These are phyloP conservation scores for Myrmecophaga tridactyla DNA, from an alignment of 2,113 vertebrate species.

Conservation along the genomic window DNA sequence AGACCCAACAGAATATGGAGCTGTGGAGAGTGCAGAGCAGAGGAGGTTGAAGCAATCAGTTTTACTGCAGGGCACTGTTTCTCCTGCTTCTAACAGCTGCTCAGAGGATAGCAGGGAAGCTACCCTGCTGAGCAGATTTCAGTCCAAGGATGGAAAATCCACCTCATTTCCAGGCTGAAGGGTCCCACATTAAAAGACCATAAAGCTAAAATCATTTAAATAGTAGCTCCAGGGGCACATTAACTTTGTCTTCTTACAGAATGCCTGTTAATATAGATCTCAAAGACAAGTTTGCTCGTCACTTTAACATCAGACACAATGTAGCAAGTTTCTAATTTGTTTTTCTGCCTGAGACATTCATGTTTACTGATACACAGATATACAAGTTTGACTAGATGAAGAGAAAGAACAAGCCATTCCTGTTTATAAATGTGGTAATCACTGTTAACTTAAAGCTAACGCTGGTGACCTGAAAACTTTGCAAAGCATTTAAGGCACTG, in stretches of 20 bases:
- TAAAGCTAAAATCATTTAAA: conserved; percentile 75
- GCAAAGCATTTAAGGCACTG: background rate
- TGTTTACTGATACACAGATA: background rate
- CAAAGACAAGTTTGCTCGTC: conserved; percentile 52
- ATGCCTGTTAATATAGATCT: conserved; percentile 61
- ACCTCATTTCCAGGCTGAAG: conserved; percentile 70
- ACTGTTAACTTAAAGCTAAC: background rate
- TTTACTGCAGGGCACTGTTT: conserved; percentile 69
- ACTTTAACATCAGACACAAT: background rate
- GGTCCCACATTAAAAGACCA: conserved; percentile 72
- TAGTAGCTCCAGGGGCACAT: conserved; percentile 71
- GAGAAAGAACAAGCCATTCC: background rate
- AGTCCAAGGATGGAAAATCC: conserved; percentile 67
- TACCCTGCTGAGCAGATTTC: conserved; percentile 68
- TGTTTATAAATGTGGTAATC: background rate
- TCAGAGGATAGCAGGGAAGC: conserved; percentile 56
- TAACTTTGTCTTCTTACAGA: conserved; percentile 65
- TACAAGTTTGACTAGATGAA: background rate
- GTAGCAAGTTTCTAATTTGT: background rate
- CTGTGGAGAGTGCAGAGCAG: conserved; percentile 56
- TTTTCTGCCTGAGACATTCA: background rate
- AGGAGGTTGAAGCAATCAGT: conserved; percentile 75
- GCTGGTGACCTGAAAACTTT: background rate
- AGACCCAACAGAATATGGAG: conserved; percentile 66
- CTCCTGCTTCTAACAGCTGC: conserved; percentile 76